Percentiles rank a stretch among this genome's conserved stretches.
Evolutionary conservation across 2,888 invertebrate species (phyloP).

Genomic region (Tetanocera ferruginea): DNA sequence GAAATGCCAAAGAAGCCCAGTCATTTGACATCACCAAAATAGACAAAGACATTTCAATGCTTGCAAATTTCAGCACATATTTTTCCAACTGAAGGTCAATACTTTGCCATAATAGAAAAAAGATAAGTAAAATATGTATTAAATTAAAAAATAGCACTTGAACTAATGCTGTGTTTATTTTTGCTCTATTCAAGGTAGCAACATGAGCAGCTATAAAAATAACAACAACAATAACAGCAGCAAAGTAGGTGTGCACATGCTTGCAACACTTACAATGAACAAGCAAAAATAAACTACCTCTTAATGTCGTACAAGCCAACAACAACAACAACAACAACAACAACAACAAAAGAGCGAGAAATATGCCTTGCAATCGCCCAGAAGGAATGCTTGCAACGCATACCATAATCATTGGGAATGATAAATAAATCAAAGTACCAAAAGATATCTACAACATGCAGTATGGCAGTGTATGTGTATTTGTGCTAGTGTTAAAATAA

Average conservation of each 20-base stretch:
- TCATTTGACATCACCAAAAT: too few species aligned
- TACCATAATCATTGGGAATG: not conserved
- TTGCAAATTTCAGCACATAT: too few species aligned
- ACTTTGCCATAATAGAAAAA: too few species aligned
- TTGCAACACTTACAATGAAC: too few species aligned
- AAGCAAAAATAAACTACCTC: too few species aligned
- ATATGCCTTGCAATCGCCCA: not conserved
- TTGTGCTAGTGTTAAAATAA: not conserved
- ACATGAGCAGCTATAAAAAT: too few species aligned
- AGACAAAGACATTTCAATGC: too few species aligned
- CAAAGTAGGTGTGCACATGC: too few species aligned
- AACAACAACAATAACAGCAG: too few species aligned
- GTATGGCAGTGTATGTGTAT: not conserved
- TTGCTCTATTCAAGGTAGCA: not conserved
- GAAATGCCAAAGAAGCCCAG: too few species aligned
- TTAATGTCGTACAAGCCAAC: not conserved
- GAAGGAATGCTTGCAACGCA: not conserved
- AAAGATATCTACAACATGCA: not conserved
- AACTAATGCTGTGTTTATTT: not conserved
- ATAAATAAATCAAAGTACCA: slow-evolving; percentile 16
- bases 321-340: not conserved
- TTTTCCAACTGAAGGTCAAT: too few species aligned
- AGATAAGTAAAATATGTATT: too few species aligned
- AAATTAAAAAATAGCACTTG: not conserved
- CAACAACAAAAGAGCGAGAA: not conserved